Conservation (phyloP, 2,113 vertebrate species). For the Entelurus aequoreus region DNA sequence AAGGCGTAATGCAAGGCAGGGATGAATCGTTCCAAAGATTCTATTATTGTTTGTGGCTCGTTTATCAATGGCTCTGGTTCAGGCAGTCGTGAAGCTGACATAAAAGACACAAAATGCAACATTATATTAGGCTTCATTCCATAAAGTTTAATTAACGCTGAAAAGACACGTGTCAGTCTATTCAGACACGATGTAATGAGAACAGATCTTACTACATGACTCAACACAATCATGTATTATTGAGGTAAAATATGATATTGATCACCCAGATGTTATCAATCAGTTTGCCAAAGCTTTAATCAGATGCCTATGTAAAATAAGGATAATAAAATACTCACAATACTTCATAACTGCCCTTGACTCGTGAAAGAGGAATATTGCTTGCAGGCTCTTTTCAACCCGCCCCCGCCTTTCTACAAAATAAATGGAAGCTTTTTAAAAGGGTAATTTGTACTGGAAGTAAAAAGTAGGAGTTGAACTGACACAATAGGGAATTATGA, state of each 20-base stretch:
- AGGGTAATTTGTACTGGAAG: conserved; percentile 15
- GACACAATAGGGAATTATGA: conserved; percentile 17
- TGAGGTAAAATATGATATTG: too few species aligned
- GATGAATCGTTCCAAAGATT: conserved; percentile 71
- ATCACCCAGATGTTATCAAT: too few species aligned
- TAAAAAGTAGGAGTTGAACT: conserved; percentile 36
- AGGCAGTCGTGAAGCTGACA: conserved; percentile 46
- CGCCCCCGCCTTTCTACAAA: conserved; percentile 77
- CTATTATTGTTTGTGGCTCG: conserved; percentile 46
- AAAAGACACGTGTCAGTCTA: background rate
- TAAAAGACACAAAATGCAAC: background rate
- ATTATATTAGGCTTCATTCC: background rate
- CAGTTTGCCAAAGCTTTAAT: background rate
- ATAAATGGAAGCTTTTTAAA: conserved; percentile 33
- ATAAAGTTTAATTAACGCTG: background rate
- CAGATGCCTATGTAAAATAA: background rate
- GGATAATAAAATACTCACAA: conserved; percentile 60
- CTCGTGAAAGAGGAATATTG: conserved; percentile 90
- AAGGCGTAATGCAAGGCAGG: conserved; percentile 81
- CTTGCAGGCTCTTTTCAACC: conserved; percentile 76
- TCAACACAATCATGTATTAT: background rate
- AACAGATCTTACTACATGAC: background rate
- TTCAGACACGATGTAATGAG: background rate
- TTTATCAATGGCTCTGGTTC: conserved; percentile 48
- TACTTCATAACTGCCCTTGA: conserved; percentile 70